These are phyloP conservation scores for Columbina picui DNA, from an alignment of 2,113 vertebrate species.

Conservation along the genomic window DNA sequence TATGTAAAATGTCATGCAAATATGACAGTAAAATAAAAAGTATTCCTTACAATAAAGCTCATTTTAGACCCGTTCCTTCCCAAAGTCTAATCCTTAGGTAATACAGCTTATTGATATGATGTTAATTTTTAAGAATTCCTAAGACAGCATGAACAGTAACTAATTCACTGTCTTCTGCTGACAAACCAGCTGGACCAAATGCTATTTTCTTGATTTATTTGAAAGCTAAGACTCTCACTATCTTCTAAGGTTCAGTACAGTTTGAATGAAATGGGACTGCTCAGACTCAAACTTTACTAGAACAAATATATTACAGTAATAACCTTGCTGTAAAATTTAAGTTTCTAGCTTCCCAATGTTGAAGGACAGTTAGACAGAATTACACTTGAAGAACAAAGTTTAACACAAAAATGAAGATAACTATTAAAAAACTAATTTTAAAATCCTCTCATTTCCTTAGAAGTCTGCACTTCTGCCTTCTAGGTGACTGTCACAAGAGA, in stretches of 20 bases:
- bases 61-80: background rate
- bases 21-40: background rate
- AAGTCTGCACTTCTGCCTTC: background rate
- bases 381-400: background rate
- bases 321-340: background rate
- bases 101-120: background rate
- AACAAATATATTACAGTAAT: background rate
- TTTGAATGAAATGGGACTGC: background rate
- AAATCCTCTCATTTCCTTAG: accelerated
- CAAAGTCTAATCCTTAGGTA: background rate
- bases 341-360: background rate
- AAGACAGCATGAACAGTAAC: background rate
- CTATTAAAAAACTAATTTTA: background rate
- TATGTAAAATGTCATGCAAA: background rate
- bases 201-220: background rate
- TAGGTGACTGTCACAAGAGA: background rate
- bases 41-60: background rate
- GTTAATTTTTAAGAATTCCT: background rate
- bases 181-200: background rate
- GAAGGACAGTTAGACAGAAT: background rate
- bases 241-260: background rate
- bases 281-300: background rate
- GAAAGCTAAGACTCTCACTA: background rate
- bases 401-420: background rate
- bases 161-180: background rate